Conservation (phyloP, 2,797 vertebrate genomes). For the Kryptolebias ocellatus region DNA sequence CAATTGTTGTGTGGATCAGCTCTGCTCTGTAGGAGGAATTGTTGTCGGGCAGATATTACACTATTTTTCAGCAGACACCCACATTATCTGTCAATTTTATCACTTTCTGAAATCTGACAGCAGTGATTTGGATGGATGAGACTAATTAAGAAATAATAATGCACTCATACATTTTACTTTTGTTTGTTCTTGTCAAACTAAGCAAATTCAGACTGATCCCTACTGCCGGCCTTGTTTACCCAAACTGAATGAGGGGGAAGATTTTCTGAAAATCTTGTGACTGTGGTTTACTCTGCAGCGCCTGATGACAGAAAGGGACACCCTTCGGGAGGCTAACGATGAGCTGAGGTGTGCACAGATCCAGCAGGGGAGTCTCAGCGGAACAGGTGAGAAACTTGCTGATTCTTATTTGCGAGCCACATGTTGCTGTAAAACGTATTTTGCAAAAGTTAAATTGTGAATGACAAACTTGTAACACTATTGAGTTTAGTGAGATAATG, state of each 20-base stretch:
- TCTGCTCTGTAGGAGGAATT: constrained; percentile 14
- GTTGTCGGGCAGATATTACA: constrained; percentile 45
- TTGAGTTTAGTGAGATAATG: too few species aligned
- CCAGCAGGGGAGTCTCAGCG: constrained; percentile 83
- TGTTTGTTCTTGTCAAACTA: neutral
- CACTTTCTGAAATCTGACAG: constrained; percentile 53
- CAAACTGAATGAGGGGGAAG: too few species aligned
- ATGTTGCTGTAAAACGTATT: too few species aligned
- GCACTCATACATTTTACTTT: neutral
- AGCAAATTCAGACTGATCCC: neutral
- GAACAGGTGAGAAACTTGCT: constrained; percentile 78
- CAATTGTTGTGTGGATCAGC: neutral
- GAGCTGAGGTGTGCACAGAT: constrained; percentile 89
- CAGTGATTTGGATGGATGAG: constrained; percentile 50
- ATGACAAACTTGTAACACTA: too few species aligned
- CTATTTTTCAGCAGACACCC: constrained; percentile 48
- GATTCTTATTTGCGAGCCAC: too few species aligned
- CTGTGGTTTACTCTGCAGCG: constrained; percentile 71
- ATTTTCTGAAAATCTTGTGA: neutral
- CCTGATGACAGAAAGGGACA: constrained; percentile 86
- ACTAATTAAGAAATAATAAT: neutral
- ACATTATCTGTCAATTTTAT: constrained; percentile 49
- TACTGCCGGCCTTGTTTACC: neutral
- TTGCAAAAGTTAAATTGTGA: too few species aligned
- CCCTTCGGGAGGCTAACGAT: constrained; percentile 89